Base-by-base conservation (phyloP, 2,797 vertebrate genomes). In the Poecilia picta region DNA sequence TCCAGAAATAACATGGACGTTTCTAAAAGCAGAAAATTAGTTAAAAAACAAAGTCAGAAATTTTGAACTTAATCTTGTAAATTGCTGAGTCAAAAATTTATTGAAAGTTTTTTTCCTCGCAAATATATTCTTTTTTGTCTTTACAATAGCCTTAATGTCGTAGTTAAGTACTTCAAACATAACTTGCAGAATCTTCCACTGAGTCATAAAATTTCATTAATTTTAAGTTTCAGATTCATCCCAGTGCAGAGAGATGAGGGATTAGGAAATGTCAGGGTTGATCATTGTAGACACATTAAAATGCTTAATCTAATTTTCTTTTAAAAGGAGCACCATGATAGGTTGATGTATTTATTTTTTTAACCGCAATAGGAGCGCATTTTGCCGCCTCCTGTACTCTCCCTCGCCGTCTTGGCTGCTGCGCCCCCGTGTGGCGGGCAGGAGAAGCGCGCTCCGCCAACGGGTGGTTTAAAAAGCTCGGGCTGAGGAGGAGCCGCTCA, bases 391-490 rank as follows among this genome's bases (percentile, higher is more conserved):
- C 7, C 15, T 64, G 62, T 8, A 18, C 16, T 39, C 33, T 39
- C 1, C 15, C 13, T 36, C 28, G 59, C 59, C 8, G 59, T 68
- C 20, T 41, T 41, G 36, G 36, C 11, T 68, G 36, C 64, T 68
- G 64, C 64, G 64, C 36, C 64, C 64, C 64, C 64, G 64, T 39
- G 64, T 12, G 64, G 64, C 64, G 64, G 36, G 33, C 64, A 39
- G 64, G 36, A 41, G 64, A 68, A 12, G 20, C 36, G 20, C 33
- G 41, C 59, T 45, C 87, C 93, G 91, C 95, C 95, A 77, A 82
- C 83, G 85, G 92, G 91, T 87, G 86, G 87, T 84, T 94, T 95
- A 95, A 97, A 97, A 94, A 36, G 93, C 92, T 81, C 53, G 86
- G 76, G 75, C 90, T 78, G 93, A 86, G 89, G 83, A 82, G 79